Evolutionary conservation across 2,113 vertebrate species (phyloP), one percentile per base, ranked within the genome.

Genomic region (Albula glossodonta): DNA sequence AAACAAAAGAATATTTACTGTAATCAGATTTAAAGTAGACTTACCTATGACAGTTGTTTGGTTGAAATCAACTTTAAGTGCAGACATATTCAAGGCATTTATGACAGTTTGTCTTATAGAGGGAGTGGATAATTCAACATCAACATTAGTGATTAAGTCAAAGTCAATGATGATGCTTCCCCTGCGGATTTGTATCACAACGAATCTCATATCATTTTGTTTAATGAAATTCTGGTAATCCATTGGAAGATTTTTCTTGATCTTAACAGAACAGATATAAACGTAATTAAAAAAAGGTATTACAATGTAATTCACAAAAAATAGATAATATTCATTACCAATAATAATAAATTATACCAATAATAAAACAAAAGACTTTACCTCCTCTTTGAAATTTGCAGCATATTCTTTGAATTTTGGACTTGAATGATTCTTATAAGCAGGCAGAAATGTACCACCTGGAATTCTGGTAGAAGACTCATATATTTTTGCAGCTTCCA

Each of bases 91-190:
- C n/a, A 86, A 57, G n/a, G 85, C 85, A 70, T 74, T 70, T 9
- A 86, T 48, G 13, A 86, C 19, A 82, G 12, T 86, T 3, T 51
- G n/a, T 48, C 53, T 22, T 11, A 86, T 66, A 25, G 51, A 17
- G 51, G 79, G 15, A 4, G 79, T 66, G 41, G 22, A 9, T 49
- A 81, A 48, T 1, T 25, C 12, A 17, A 86, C n/a, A 4, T 81
- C 15, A 12, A 81, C 7, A 51, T 22, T 48, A 12, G 51, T 86
- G 17, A 86, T 15, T 31, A 86, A 41, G 49, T 82, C 85, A 82
- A 86, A 86, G 22, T 81, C 85, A 74, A 86, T 57, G 52, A 86
- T 81, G 50, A 86, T 56, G 17, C 85, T 86, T 81, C 85, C 85
- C 82, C 25, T 31, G n/a, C 60, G 85, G 63, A 86, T 66, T 50